Percentiles rank a stretch among this genome's conserved stretches.
phyloP scores from a whole-genome alignment of 2,797 vertebrate species.

The Lateolabrax maculatus region DNA sequence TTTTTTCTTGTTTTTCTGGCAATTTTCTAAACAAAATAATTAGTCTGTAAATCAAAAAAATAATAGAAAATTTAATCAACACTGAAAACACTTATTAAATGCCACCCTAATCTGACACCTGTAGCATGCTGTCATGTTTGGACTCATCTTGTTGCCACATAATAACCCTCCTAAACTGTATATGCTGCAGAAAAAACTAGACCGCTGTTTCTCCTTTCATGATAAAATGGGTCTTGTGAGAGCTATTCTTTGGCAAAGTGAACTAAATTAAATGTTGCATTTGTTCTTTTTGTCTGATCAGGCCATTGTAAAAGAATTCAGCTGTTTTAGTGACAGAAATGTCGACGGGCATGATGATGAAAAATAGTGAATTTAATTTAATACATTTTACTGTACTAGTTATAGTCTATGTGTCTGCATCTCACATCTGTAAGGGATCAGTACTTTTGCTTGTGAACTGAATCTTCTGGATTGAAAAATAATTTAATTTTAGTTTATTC shows the following conservation, averaged over 20 bases:
- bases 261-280: neutral
- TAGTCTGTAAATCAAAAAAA: neutral
- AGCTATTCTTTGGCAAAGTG: neutral
- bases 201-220: neutral
- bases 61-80: neutral
- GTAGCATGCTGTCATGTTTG: neutral
- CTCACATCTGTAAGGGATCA: conserved; percentile 44
- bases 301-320: neutral
- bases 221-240: neutral
- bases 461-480: conserved; percentile 9
- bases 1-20: neutral
- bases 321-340: conserved; percentile 2
- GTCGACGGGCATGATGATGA: neutral
- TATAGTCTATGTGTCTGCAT: conserved; percentile 17
- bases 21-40: neutral
- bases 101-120: neutral
- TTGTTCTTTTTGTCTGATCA: neutral
- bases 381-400: conserved; percentile 15
- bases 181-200: neutral
- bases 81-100: neutral
- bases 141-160: neutral
- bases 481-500: neutral
- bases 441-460: neutral
- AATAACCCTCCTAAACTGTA: neutral
- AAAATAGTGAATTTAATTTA: neutral